Evolutionary conservation across 2,113 vertebrate genomes (phyloP).

Genomic region (Notothenia rossii): DNA sequence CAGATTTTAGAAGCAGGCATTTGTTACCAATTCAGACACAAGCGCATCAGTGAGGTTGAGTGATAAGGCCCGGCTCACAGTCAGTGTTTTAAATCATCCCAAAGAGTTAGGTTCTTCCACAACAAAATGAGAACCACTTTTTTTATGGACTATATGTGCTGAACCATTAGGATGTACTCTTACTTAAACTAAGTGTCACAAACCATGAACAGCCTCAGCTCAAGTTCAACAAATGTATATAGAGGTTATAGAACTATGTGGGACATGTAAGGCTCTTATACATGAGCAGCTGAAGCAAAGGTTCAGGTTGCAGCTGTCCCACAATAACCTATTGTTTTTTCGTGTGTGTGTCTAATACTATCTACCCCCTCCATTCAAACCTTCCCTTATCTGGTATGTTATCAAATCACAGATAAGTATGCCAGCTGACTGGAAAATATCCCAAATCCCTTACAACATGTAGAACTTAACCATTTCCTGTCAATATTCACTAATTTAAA

Average conservation of each 20-base stretch:
- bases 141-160: not conserved
- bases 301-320: slow-evolving; percentile 16
- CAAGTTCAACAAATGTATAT: slow-evolving; percentile 6
- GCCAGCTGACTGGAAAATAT: slow-evolving; percentile 21
- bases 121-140: not conserved
- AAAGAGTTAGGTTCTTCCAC: not conserved
- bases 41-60: not conserved
- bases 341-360: slow-evolving; percentile 12
- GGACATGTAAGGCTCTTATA: slow-evolving; percentile 23
- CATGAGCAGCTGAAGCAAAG: slow-evolving; percentile 28
- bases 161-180: not conserved
- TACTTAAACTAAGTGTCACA: not conserved
- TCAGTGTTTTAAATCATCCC: not conserved
- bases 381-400: slow-evolving; percentile 29
- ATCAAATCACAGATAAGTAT: slow-evolving; percentile 47
- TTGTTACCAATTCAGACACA: not conserved
- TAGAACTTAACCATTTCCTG: not conserved
- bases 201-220: not conserved
- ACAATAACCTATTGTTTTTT: slow-evolving; percentile 49
- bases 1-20: not conserved
- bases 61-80: not conserved
- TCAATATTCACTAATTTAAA: slow-evolving; percentile 3
- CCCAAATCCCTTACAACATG: slow-evolving; percentile 4
- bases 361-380: slow-evolving; percentile 23
- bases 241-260: slow-evolving; percentile 6